These are phyloP conservation scores for Ochropleura leucogaster DNA, from an alignment of 2,888 invertebrate species.

Conservation along the genomic window DNA sequence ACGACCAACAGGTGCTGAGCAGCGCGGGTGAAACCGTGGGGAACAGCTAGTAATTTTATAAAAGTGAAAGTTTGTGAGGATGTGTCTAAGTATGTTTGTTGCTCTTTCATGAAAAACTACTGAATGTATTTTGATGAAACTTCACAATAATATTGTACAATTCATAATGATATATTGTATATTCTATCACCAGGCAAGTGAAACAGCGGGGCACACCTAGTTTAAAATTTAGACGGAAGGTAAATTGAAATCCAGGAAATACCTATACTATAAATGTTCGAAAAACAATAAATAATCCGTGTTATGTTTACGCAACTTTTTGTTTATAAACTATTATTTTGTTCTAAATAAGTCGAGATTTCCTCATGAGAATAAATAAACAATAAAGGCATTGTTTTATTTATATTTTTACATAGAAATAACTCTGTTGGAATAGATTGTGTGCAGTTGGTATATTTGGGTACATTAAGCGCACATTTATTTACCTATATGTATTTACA, in stretches of 20 bases:
- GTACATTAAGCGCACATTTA: background rate
- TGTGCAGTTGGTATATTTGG: background rate
- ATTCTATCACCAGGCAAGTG: too few relatives aligned
- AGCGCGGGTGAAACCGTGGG: too few relatives aligned
- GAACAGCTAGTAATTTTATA: too few relatives aligned
- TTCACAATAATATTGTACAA: too few relatives aligned
- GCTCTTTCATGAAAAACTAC: too few relatives aligned
- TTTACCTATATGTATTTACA: background rate
- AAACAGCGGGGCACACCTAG: too few relatives aligned
- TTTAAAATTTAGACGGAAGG: background rate
- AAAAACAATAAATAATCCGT: background rate
- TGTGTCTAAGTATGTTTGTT: too few relatives aligned
- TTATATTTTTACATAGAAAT: conserved; percentile 9
- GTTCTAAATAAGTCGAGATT: background rate
- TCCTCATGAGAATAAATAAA: background rate
- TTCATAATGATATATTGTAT: too few relatives aligned
- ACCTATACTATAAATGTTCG: background rate
- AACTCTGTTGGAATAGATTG: background rate
- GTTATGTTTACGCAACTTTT: background rate
- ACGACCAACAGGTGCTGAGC: too few relatives aligned
- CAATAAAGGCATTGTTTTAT: background rate
- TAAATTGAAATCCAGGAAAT: background rate
- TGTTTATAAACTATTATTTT: background rate
- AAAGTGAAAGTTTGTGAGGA: too few relatives aligned
- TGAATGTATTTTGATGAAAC: too few relatives aligned